These are phyloP conservation scores for Deilephila elpenor DNA, from an alignment of 2,888 invertebrate species.

Conservation along the genomic window DNA sequence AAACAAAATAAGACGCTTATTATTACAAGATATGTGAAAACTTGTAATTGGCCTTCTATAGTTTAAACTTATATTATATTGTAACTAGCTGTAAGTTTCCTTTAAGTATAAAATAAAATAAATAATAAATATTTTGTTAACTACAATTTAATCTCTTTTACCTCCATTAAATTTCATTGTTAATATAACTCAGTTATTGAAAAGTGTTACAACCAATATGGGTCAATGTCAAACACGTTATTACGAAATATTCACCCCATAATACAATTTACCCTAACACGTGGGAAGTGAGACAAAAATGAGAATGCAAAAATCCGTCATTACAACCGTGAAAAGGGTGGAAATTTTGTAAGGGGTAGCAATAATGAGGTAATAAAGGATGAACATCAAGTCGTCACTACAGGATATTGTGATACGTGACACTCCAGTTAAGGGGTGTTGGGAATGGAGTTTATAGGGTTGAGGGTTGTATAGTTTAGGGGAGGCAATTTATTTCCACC, in stretches of 20 bases:
- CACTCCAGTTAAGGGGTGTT: neutral
- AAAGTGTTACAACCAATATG: no score
- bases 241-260: neutral
- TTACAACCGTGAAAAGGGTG: constrained; percentile 23
- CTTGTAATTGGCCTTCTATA: no score
- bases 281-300: neutral
- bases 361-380: constrained; percentile 28
- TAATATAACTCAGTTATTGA: no score
- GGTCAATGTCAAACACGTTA: neutral
- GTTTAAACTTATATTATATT: no score
- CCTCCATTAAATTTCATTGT: no score
- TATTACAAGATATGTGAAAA: no score
- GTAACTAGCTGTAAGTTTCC: no score
- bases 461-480: neutral
- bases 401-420: constrained; percentile 36
- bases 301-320: constrained; percentile 23
- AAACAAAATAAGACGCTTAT: no score
- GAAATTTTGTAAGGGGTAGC: constrained; percentile 22
- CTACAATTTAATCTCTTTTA: no score
- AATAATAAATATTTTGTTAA: no score
- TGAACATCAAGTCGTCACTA: constrained; percentile 28
- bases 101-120: no score
- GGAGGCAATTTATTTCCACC: neutral
- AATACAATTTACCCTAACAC: neutral
- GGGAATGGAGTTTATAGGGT: neutral